Conservation (phyloP, 2,888 invertebrate genomes). For the Cheilosia urbana region DNA sequence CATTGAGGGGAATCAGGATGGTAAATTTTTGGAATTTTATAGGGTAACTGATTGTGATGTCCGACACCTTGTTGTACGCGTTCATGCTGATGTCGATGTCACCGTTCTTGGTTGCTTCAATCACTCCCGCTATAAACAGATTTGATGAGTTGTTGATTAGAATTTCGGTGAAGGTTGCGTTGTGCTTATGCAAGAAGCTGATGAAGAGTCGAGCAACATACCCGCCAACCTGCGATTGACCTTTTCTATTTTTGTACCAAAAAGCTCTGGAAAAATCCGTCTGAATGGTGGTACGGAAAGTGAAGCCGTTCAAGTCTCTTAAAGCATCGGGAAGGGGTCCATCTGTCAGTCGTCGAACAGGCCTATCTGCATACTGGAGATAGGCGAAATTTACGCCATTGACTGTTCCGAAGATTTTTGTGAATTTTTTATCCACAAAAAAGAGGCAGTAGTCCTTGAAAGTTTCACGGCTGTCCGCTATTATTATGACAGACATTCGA, state of each 20-base stretch:
- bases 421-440: conserved; percentile 34
- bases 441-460: conserved; percentile 13
- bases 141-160: conserved; percentile 27
- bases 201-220: conserved; percentile 24
- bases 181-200: conserved; percentile 31
- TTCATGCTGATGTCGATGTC: conserved; percentile 61
- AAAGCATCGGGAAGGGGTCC: conserved; percentile 26
- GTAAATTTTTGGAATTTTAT: background rate
- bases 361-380: conserved; percentile 24
- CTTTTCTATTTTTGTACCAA: conserved; percentile 18
- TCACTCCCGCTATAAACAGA: background rate
- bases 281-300: conserved; percentile 46
- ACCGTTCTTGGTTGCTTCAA: conserved; percentile 16
- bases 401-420: conserved; percentile 34
- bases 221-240: conserved; percentile 18
- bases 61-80: background rate
- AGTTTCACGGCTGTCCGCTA: background rate
- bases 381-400: background rate
- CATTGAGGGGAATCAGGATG: conserved; percentile 39
- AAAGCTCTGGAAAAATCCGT: conserved; percentile 34
- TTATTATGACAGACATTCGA: conserved; percentile 34
- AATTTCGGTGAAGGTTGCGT: conserved; percentile 43
- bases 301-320: conserved; percentile 41
- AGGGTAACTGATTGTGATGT: conserved; percentile 36
- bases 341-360: background rate